phyloP scores from a whole-genome alignment of 2,797 vertebrate genomes.

The Cynopterus sphinx region DNA sequence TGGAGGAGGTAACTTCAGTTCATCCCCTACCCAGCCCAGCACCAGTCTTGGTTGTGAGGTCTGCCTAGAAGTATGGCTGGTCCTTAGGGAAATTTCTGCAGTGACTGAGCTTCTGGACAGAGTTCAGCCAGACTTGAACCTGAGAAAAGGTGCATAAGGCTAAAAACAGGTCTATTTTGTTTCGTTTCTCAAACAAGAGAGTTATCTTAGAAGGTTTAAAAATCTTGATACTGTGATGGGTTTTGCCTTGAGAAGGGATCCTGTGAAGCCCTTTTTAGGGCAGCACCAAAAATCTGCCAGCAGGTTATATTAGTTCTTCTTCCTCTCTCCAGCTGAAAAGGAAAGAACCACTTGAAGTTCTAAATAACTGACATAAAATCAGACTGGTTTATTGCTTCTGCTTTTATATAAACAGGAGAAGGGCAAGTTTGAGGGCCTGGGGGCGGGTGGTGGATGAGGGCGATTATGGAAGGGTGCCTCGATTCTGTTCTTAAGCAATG shows the following conservation, averaged over 20 bases:
- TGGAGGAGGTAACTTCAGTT: not conserved
- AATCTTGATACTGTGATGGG: not conserved
- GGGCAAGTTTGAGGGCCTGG: not conserved
- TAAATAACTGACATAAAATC: constrained; percentile 41
- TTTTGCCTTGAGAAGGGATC: constrained; percentile 8
- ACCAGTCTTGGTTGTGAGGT: not conserved
- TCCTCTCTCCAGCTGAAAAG: constrained; percentile 17
- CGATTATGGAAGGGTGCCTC: not conserved
- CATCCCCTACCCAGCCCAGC: not conserved
- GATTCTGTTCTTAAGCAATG: not conserved
- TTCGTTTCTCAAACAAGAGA: not conserved
- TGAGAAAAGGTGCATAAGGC: not conserved
- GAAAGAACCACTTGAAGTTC: constrained; percentile 23
- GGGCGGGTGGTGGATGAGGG: not conserved
- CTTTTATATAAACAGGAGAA: not conserved
- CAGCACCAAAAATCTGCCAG: constrained; percentile 40
- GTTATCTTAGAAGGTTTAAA: not conserved
- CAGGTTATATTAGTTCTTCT: not conserved
- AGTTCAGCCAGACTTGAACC: constrained; percentile 14
- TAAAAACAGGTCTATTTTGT: not conserved
- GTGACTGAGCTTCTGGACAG: not conserved
- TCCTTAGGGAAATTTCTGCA: not conserved
- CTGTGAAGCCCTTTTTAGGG: not conserved
- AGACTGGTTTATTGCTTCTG: constrained; percentile 59
- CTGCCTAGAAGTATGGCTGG: not conserved